Evolutionary conservation across 2,888 invertebrate genomes (phyloP), one percentile per base, ranked within the genome.

Genomic region (Yponomeuta cagnagella): DNA sequence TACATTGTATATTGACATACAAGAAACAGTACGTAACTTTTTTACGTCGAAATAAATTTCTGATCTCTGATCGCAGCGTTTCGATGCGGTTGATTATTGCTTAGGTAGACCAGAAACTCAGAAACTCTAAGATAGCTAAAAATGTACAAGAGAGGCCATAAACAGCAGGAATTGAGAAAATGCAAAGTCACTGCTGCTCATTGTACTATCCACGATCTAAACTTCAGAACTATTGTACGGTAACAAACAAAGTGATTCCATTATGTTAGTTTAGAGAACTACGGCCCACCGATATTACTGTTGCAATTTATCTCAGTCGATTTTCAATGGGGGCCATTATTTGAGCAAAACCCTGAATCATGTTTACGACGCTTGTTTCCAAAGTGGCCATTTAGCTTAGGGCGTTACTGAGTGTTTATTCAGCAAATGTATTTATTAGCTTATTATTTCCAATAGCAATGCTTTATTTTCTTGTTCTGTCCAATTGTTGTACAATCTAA

Each of bases 111-210:
- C 33, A 33, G 1, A 33, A 33, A 33, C 33, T 33, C 33, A 33
- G 33, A 33, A 33, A 33, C 33, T 33, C 33, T 33, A 0, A 15
- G 4, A 15, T 12, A 58, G 3, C 52, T 15, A 1, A 15, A 15
- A 58, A 58, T 15, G 12, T 15, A 58, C 15, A 15, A 58, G 52
- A 15, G 52, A 58, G 52, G 52, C 10, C 52, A 58, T 58, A 58
- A 58, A 15, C 52, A 15, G 52, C 33, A 43, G 68, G 23, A 68
- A 68, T 48, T 10, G 78, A 75, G 74, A 76, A 77, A 76, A 77
- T 74, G 77, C 76, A 75, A 75, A 83, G 78, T 81, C 80, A 81
- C 80, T 80, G 77, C 76, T 73, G 74, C 73, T 76, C 73, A 77
- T 79, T 79, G 78, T 81, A 71, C 74, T 73, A 72, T 72, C 72